Base-by-base conservation (phyloP, 1,140 invertebrate species). In the Vanessa atalanta region DNA sequence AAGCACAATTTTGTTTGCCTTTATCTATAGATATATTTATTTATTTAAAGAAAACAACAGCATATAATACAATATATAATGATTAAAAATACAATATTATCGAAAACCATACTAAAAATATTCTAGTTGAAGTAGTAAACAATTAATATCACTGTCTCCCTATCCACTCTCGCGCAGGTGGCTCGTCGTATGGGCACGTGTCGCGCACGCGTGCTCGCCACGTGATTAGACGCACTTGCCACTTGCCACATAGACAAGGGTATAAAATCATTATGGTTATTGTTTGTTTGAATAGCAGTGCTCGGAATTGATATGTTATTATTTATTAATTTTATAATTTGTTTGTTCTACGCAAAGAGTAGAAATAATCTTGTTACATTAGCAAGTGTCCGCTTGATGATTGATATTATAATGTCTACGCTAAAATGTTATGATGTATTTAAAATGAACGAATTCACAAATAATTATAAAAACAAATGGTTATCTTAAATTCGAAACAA, bases 171-270 rank as follows among this genome's bases (percentile, higher is more conserved):
- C 16, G 72, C 71, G 68, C 78, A 79, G 75, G 75, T 79, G 74
- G 48, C 72, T 47, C 48, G 73, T 31, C 61, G 73, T 64, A 79
- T 77, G 83, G 84, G 80, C 87, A 85, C 71, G 77, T 51, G 73
- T 14, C 73, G 14, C 72, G 47, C 76, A 76, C 76, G 77, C 70
- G 73, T 37, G 65, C 74, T 60, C 47, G 86, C 69, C 76, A 77
- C 78, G 75, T 82, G 86, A 89, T 90, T 86, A 75, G 82, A 83
- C 79, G 80, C 89, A 90, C 88, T 89, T 89, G 88, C 86, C 84
- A 80, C 82, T 48, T 55, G 65, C 68, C 68, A 61, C 53, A 60
- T 48, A 31, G 69, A 71, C 64, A 68, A 65, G 70, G 71, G 66
- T 64, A 82, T 82, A 79, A 82, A 86, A 83, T 86, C 51, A 75